Base-by-base conservation (phyloP, 1,140 invertebrate species). In the Sinella curviseta region DNA sequence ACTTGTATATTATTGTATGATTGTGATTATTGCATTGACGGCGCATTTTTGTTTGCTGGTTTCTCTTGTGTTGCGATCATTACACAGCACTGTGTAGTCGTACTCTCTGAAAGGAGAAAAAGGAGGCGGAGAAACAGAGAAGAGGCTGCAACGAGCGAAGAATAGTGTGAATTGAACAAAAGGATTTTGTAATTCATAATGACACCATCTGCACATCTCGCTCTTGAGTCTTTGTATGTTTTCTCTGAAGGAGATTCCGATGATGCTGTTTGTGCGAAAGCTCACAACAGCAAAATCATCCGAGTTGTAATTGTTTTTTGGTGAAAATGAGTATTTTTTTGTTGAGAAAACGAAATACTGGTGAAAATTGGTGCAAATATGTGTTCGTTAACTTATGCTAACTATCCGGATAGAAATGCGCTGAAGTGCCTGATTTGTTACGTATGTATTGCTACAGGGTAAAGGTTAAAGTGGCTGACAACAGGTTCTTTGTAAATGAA, bases 111-210 rank as follows among this genome's bases (percentile, higher is more conserved):
- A 70, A 70, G 65, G 65, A 70, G 65, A 33, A 33, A 70, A 70
- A 65, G 26, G 26, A 70, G 65, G 65, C 65, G 65, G 65, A 70
- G 65, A 70, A 33, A 70, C 65, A 70, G 65, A 70, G 31, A 33
- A 70, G 65, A 70, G 65, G 26, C n/a, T 70, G 65, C 30, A 30
- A 70, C 26, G 26, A 33, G 26, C 31, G 31, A 70, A 65, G 3
- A 65, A 70, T 70, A n/a, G 65, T 70, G 65, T 70, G 26, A 33
- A 70, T 30, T 30, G 65, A 70, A 70, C 65, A 70, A 70, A 70
- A 33, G 65, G 12, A n/a, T 30, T 30, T 33, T 31, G 30, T 70
- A 70, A 70, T 70, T 70, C 65, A 14, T 70, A 70, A 70, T 70
- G 65, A 70, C 65, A 70, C 28, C 65, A 70, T 70, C 65, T 70